Evolutionary conservation across 2,113 vertebrate genomes (phyloP), one percentile per base, ranked within the genome.

Genomic region (Daboia siamensis): DNA sequence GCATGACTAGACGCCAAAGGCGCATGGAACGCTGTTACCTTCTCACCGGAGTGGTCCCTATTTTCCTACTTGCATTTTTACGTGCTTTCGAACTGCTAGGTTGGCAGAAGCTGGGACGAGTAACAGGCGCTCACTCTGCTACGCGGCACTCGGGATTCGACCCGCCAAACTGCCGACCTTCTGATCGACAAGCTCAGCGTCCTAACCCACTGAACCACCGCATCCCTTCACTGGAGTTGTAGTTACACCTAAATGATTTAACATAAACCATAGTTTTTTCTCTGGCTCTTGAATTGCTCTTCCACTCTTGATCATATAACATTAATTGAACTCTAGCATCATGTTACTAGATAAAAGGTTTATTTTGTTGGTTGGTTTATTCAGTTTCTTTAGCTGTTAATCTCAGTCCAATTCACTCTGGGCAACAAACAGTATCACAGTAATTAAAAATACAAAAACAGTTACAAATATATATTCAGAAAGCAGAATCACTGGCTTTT

Each of bases 401-500:
- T 69, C 64, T 69, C 64, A 33, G 33, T 69, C 64, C 64, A 69
- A 69, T 69, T 33, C 33, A 33, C 29, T 69, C 64, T 69, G 64
- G 64, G 64, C n/a, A 1, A 69, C 13, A 33, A 69, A 69, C 29
- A 69, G 33, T 69, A 69, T 33, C 64, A 69, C 64, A 33, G 64
- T 33, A 69, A 69, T 69, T 69, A 69, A 69, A 69, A 64, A 15
- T 12, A 69, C 12, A 15, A 69, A 69, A 69, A 69, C 64, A 33
- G 64, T 69, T 69, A 69, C 29, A 69, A 69, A 69, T 95, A 92
- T 95, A 95, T 95, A 92, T 97, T 96, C 94, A 95, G 94, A 94
- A 96, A 94, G 92, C 94, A 95, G 95, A 96, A 95, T 96, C 95
- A 94, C 92, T 95, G 91, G 89, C 93, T 90, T 95, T 93, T 91